These are phyloP conservation scores for Malurus alboscapulatus DNA, from an alignment of 2,113 vertebrate species.

Conservation along the genomic window DNA sequence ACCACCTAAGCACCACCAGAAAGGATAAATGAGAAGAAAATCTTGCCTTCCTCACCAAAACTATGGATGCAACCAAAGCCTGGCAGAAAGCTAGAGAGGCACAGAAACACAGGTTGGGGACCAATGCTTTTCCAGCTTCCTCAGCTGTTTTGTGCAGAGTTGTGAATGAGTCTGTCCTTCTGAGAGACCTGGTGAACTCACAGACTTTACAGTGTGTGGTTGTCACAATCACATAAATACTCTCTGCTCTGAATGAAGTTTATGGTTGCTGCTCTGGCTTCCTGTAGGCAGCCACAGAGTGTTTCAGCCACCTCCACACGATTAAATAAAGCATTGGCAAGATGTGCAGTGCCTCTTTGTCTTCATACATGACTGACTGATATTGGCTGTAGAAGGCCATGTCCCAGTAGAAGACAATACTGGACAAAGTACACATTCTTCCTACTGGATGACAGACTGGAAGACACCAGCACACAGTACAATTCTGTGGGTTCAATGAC, in stretches of 20 bases:
- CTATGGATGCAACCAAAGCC: neutral
- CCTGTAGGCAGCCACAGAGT: neutral
- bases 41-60: neutral
- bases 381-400: neutral
- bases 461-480: neutral
- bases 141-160: neutral
- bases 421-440: neutral
- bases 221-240: neutral
- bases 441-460: neutral
- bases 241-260: neutral
- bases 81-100: neutral
- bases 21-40: neutral
- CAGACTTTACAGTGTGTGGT: fast-evolving
- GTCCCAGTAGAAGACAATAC: fast-evolving
- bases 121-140: neutral
- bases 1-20: neutral
- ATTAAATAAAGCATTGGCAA: neutral
- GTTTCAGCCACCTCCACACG: neutral
- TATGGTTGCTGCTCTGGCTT: constrained; percentile 9
- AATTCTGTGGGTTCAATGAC: neutral
- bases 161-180: neutral
- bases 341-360: neutral
- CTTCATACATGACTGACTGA: neutral
- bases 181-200: neutral
- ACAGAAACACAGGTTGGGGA: neutral